phyloP scores from a whole-genome alignment of 2,113 vertebrate species.

The Scomber japonicus region DNA sequence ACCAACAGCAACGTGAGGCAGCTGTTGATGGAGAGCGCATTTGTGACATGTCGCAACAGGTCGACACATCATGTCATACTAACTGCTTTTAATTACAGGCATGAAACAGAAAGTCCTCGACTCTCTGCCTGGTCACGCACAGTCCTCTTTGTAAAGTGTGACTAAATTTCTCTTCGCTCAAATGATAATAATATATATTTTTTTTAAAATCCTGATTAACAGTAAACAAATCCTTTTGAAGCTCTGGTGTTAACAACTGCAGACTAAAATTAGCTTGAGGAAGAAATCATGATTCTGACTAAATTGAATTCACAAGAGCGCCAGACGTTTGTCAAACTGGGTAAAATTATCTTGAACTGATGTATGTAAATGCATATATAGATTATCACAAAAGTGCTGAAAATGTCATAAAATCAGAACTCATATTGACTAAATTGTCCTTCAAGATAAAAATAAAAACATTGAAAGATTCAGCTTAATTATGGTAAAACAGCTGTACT shows the following conservation, averaged over 20 bases:
- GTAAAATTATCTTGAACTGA: too few species aligned
- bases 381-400: too few species aligned
- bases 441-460: too few species aligned
- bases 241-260: neutral
- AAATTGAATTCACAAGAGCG: too few species aligned
- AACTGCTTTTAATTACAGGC: conserved; percentile 34
- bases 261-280: neutral
- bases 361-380: too few species aligned
- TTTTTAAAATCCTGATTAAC: neutral
- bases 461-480: too few species aligned
- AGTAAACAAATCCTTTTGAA: neutral
- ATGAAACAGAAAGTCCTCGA: neutral
- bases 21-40: conserved; percentile 15
- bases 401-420: too few species aligned
- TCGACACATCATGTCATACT: conserved; percentile 12
- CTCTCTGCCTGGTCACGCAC: neutral
- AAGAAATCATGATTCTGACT: too few species aligned
- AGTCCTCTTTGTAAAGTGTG: neutral
- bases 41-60: conserved; percentile 45
- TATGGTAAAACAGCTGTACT: neutral
- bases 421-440: too few species aligned
- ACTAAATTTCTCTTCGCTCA: neutral
- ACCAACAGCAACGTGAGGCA: conserved; percentile 1
- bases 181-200: neutral
- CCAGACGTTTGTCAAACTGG: too few species aligned